Conservation (phyloP, 1,140 invertebrate species). For the Anastatus disparis region DNA sequence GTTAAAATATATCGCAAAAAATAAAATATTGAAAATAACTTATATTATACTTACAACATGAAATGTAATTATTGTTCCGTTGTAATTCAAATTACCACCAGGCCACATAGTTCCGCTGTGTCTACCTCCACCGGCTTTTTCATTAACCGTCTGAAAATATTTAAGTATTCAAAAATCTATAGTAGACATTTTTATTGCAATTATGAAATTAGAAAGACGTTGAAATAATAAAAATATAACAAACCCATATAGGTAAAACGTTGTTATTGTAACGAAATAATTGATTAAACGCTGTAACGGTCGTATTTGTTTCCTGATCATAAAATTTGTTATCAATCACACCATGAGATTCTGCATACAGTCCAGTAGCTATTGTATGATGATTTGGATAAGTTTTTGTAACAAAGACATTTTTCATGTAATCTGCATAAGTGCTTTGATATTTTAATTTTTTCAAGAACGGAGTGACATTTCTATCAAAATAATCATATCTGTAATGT, state of each 20-base stretch:
- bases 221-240: conserved; percentile 36
- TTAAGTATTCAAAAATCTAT: conserved; percentile 4
- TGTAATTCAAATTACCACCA: conserved; percentile 66
- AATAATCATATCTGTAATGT: conserved; percentile 73
- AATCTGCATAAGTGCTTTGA: conserved; percentile 71
- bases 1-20: no score
- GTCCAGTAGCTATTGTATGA: conserved; percentile 80
- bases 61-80: no score
- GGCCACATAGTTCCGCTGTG: conserved; percentile 73
- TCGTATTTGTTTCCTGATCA: conserved; percentile 67
- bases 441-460: conserved; percentile 68
- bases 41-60: no score
- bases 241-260: conserved; percentile 72
- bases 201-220: no score
- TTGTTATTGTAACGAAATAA: conserved; percentile 68
- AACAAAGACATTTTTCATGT: conserved; percentile 76
- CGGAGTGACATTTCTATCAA: conserved; percentile 69
- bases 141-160: conserved; percentile 68
- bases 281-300: conserved; percentile 62
- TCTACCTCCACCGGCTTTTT: conserved; percentile 63
- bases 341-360: conserved; percentile 81
- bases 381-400: conserved; percentile 87
- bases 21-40: no score
- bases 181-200: no score
- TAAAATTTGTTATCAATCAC: conserved; percentile 76